Percentiles rank a stretch among this genome's conserved stretches.
These are phyloP conservation scores for Sebastes nivosus DNA, from an alignment of 2,797 vertebrate genomes.

Conservation along the genomic window DNA sequence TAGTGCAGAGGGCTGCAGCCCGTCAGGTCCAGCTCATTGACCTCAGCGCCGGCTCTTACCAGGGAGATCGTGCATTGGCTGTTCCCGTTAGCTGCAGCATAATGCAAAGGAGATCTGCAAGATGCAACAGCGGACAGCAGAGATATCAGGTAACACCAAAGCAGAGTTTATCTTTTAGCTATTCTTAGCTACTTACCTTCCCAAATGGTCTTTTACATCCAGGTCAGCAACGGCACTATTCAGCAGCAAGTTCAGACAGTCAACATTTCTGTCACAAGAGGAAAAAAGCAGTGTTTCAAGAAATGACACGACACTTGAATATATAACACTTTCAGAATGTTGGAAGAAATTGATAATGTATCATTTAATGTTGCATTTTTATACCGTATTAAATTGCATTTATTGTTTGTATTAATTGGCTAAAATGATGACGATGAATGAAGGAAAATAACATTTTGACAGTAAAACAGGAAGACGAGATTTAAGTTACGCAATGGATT, in stretches of 20 bases:
- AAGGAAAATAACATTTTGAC: not conserved
- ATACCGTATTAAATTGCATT: not conserved
- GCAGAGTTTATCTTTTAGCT: not conserved
- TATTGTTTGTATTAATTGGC: not conserved
- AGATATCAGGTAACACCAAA: slow-evolving; percentile 6
- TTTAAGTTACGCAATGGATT: not conserved
- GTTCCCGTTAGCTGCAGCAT: slow-evolving; percentile 91
- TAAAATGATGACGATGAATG: not conserved
- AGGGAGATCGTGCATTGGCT: slow-evolving; percentile 91
- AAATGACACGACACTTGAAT: not conserved
- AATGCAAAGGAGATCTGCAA: slow-evolving; percentile 92
- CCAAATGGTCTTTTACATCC: slow-evolving; percentile 90
- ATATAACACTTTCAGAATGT: not conserved
- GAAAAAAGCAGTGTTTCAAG: not conserved
- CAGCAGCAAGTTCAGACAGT: slow-evolving; percentile 96
- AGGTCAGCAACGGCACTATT: slow-evolving; percentile 89
- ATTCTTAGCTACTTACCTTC: slow-evolving; percentile 81
- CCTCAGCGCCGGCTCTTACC: slow-evolving; percentile 89
- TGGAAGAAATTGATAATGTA: not conserved
- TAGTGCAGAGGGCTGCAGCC: slow-evolving; percentile 95
- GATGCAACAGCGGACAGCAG: not conserved
- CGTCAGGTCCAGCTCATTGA: slow-evolving; percentile 90
- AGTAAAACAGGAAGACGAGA: not conserved
- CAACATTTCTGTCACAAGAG: slow-evolving; percentile 86
- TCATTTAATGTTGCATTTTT: not conserved